Evolutionary conservation across 2,888 invertebrate species (phyloP), one percentile per base, ranked within the genome.

Genomic region (Tenthredo scrophulariae): DNA sequence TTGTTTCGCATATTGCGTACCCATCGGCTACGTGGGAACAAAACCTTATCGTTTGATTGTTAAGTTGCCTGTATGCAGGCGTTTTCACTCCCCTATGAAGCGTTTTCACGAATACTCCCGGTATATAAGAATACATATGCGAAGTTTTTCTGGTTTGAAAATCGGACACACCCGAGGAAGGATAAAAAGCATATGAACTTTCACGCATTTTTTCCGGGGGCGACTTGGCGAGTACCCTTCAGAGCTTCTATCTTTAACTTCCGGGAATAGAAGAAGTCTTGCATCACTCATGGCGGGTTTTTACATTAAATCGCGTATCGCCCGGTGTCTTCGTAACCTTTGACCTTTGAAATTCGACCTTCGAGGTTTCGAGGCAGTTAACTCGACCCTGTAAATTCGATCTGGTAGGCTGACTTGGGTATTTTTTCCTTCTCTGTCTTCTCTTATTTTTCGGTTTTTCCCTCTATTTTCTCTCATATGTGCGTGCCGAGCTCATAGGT

Each of bases 271-370:
- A 74, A 26, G 22, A 40, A 15, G 26, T 72, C 37, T 37, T 72
- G 37, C 33, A 67, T 67, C 29, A 67, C 33, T 67, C n/a, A 10
- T 22, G 22, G 22, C 33, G 50, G 29, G 29, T 37, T 37, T 29
- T 50, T 26, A 29, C 50, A 40, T 50, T 26, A 40, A 33, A 77
- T 77, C 54, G 29, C 26, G 18, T 18, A 18, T 77, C 50, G 29
- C n/a, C 77, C 77, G 7, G 77, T 33, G 54, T 33, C 77, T 77
- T 18, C 22, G 50, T 77, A 40, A 77, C 33, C 77, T 54, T 54
- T 29, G 33, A 54, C 50, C 54, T 46, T 50, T 54, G 50, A 77
- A 29, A 33, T 54, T 18, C 29, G n/a, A 29, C 46, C 46, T 75
- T 26, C 29, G 74, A 43, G 18, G 10, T 74, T 74, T 74, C 70